Conservation (phyloP, 1,140 invertebrate species). For the Bicyclus anynana region DNA sequence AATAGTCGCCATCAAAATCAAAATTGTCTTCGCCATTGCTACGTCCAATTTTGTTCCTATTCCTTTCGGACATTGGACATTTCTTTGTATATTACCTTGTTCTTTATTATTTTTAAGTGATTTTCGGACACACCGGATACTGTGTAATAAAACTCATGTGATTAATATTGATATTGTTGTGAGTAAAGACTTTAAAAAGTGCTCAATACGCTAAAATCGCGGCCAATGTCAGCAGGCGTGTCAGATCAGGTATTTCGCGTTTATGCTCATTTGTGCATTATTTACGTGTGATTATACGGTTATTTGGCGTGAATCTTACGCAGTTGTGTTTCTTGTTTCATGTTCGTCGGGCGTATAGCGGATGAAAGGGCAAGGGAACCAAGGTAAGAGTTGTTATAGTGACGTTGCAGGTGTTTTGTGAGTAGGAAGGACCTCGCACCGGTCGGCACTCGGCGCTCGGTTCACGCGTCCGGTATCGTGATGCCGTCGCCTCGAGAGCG, state of each 20-base stretch:
- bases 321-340: constrained; percentile 73
- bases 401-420: constrained; percentile 73
- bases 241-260: constrained; percentile 81
- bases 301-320: constrained; percentile 33
- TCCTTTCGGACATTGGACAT: constrained; percentile 51
- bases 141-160: constrained; percentile 62
- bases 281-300: constrained; percentile 32
- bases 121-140: constrained; percentile 55
- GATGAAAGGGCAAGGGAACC: constrained; percentile 94
- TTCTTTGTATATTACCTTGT: constrained; percentile 56
- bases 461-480: constrained; percentile 48
- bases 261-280: constrained; percentile 46
- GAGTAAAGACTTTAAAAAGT: constrained; percentile 61
- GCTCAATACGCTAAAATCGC: constrained; percentile 69
- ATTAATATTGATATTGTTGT: constrained; percentile 39
- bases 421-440: constrained; percentile 54
- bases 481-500: constrained; percentile 20
- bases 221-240: constrained; percentile 84
- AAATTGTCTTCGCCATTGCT: constrained; percentile 45
- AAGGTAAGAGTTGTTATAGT: constrained; percentile 79
- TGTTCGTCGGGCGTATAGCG: constrained; percentile 80
- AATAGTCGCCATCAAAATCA: constrained; percentile 33
- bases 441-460: constrained; percentile 52
- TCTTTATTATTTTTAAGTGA: constrained; percentile 61
- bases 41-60: constrained; percentile 57